These are phyloP conservation scores for Heliothis peltigera DNA, from an alignment of 2,888 invertebrate genomes.

Conservation along the genomic window DNA sequence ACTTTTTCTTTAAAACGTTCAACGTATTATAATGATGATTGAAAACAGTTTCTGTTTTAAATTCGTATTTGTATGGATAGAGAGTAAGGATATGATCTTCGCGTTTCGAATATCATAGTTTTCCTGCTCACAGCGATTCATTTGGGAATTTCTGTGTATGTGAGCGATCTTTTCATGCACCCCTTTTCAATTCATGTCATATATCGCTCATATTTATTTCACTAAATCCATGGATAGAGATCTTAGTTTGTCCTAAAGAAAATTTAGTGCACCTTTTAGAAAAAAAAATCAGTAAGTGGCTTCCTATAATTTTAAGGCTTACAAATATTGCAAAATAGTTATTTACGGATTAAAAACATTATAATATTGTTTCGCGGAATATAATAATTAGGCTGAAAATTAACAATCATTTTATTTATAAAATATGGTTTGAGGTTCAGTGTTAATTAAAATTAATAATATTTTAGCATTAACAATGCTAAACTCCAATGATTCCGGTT, in stretches of 20 bases:
- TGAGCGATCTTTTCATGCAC: background rate
- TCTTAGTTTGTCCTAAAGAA: background rate
- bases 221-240: no score
- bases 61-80: background rate
- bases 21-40: background rate
- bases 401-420: slow-evolving; percentile 1
- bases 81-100: background rate
- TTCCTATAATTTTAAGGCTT: no score
- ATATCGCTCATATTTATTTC: background rate
- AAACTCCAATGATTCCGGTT: background rate
- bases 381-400: slow-evolving; percentile 1
- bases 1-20: slow-evolving; percentile 25
- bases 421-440: slow-evolving; percentile 12
- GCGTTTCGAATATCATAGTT: slow-evolving; percentile 1
- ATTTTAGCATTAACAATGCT: background rate
- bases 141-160: background rate
- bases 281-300: no score
- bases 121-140: background rate
- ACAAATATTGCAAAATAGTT: no score
- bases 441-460: slow-evolving; percentile 23
- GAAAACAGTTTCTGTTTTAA: no score
- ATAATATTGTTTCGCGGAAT: background rate
- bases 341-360: no score
- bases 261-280: no score
- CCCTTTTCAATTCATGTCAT: background rate